Evolutionary conservation across 2,797 vertebrate genomes (phyloP), one percentile per base, ranked within the genome.

Genomic region (Thamnophis elegans): DNA sequence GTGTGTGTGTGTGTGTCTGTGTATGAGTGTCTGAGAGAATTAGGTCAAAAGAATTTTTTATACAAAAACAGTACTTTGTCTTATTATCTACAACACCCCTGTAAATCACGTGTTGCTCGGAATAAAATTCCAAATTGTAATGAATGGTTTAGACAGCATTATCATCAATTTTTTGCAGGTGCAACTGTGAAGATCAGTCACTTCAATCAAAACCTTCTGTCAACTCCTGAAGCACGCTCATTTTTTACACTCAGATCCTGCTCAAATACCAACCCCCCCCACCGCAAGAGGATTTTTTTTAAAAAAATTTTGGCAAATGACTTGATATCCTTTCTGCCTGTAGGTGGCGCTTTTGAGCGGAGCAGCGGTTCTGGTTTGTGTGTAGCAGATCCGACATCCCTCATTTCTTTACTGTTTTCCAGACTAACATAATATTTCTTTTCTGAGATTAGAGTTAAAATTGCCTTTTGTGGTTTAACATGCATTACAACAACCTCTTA

Each of bases 91-190:
- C 96, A 97, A 96, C 97, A 97, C 96, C 94, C 95, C 97, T 98
- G 97, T 98, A 98, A 97, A 98, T 98, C 97, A 95, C 92, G 96
- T 96, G 95, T 97, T 97, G 96, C 97, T 98, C 96, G 95, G 97
- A 96, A 95, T 97, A 95, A 98, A 98, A 97, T 97, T 97, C 96
- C 96, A 96, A 96, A 97, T 96, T 94, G 95, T 98, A 98, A 98
- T 98, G 97, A 98, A 98, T 97, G 97, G 96, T 97, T 98, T 98
- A 97, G 98, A 97, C 97, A 97, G 97, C 96, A 97, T 98, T 98
- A 98, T 98, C 98, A 98, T 98, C 98, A 97, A 96, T 98, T 98
- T 98, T 97, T 97, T 95, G 96, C 97, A 98, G 98, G 97, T 98
- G 97, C 97, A 97, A 96, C 97, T 96, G 96, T 95, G 96, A 97